phyloP scores from a whole-genome alignment of 2,888 invertebrate genomes.

The Diaperis boleti region DNA sequence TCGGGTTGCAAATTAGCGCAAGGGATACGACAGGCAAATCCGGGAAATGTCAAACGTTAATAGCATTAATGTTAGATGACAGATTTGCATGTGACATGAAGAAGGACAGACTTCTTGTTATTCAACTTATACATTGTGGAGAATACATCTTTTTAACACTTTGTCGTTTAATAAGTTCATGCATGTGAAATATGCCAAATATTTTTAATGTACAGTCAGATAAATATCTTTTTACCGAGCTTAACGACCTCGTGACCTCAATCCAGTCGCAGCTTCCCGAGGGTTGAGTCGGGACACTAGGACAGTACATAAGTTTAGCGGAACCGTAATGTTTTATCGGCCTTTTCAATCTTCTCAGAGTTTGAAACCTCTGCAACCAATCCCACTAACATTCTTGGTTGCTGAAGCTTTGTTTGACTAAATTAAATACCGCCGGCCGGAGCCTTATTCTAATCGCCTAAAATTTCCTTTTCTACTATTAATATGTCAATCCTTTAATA shows the following conservation, averaged over 20 bases:
- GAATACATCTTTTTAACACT: constrained; percentile 7
- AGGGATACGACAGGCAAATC: constrained; percentile 35
- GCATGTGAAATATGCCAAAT: neutral
- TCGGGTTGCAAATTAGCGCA: constrained; percentile 39
- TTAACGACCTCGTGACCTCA: constrained; percentile 48
- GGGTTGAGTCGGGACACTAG: constrained; percentile 45
- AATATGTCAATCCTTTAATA: constrained; percentile 18
- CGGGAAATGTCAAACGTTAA: constrained; percentile 45
- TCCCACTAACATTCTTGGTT: constrained; percentile 27
- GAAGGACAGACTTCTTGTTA: constrained; percentile 29
- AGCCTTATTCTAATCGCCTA: constrained; percentile 1
- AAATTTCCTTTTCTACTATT: neutral
- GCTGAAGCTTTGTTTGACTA: constrained; percentile 33
- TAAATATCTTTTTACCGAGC: constrained; percentile 38
- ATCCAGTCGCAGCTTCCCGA: constrained; percentile 45
- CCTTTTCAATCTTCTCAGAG: constrained; percentile 49
- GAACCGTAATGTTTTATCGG: constrained; percentile 53
- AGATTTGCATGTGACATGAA: constrained; percentile 46
- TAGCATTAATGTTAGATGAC: constrained; percentile 45
- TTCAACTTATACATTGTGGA: constrained; percentile 9
- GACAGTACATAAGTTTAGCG: constrained; percentile 51
- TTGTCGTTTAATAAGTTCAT: too few relatives aligned
- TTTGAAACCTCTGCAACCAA: constrained; percentile 36
- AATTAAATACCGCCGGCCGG: constrained; percentile 38
- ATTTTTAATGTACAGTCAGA: constrained; percentile 8